Conservation (phyloP, 2,113 vertebrate species). For the Girardinichthys multiradiatus region DNA sequence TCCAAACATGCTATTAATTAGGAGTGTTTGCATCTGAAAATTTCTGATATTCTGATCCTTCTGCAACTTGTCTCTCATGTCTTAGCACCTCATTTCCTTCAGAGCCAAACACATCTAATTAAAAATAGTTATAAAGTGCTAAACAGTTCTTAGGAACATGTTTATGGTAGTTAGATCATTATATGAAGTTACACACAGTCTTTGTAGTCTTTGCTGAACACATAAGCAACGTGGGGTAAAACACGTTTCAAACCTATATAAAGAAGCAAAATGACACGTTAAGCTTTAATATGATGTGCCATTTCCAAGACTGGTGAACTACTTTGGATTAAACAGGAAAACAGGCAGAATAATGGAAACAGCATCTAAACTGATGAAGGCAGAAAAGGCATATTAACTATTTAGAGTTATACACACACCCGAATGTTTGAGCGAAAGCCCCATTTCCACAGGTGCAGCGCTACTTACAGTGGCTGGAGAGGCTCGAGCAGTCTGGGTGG, state of each 20-base stretch:
- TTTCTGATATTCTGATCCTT: neutral
- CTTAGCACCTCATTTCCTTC: neutral
- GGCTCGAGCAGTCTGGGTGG: conserved; percentile 89
- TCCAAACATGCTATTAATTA: neutral
- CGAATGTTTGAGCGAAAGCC: neutral
- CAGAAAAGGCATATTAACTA: neutral
- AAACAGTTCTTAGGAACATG: neutral
- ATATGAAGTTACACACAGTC: neutral
- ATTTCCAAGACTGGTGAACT: neutral
- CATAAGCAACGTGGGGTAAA: neutral
- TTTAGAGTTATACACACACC: neutral
- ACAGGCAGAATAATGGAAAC: neutral
- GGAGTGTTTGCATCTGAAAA: neutral
- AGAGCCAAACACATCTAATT: no score
- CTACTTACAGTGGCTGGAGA: conserved; percentile 85
- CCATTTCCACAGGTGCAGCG: neutral
- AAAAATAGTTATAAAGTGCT: no score
- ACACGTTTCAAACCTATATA: no score
- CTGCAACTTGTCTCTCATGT: neutral
- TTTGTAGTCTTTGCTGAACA: neutral
- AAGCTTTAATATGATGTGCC: neutral
- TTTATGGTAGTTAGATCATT: neutral
- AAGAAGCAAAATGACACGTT: no score
- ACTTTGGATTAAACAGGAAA: neutral
- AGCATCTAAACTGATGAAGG: neutral